Percentiles rank a stretch among this genome's conserved stretches.
Evolutionary conservation across 2,113 vertebrate species (phyloP).

Genomic region (Dromiciops gliroides): DNA sequence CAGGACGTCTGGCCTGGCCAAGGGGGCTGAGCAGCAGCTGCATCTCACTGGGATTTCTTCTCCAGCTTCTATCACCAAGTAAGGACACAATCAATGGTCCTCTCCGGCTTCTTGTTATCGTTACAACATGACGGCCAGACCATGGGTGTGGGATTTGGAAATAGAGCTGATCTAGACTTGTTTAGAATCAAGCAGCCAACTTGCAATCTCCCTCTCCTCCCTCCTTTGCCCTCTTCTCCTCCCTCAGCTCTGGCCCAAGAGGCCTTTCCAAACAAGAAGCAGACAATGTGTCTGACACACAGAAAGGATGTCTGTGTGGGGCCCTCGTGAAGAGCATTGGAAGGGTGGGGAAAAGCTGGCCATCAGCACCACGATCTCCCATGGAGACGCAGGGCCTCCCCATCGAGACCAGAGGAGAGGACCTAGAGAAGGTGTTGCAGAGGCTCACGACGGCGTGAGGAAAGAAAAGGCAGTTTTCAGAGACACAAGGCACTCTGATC

Average conservation of each 20-base stretch:
- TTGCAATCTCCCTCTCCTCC: conserved; percentile 2
- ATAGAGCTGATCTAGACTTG: conserved; percentile 49
- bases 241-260: rapidly evolving
- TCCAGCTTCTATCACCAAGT: conserved; percentile 62
- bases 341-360: background rate
- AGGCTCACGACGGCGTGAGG: background rate
- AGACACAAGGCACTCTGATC: background rate
- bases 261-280: background rate
- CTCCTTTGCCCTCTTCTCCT: background rate
- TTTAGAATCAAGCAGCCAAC: conserved; percentile 39
- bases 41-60: background rate
- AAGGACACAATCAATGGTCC: conserved; percentile 46
- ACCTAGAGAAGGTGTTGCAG: background rate
- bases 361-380: background rate
- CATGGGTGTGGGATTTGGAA: conserved; percentile 20
- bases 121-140: background rate
- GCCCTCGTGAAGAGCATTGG: background rate
- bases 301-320: rapidly evolving
- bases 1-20: background rate
- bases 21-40: background rate
- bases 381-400: no score
- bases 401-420: background rate
- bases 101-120: conserved; percentile 29
- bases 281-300: background rate
- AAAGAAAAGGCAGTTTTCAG: background rate